Base-by-base conservation (phyloP, 2,113 vertebrate species). In the Amblyopsis rosae region DNA sequence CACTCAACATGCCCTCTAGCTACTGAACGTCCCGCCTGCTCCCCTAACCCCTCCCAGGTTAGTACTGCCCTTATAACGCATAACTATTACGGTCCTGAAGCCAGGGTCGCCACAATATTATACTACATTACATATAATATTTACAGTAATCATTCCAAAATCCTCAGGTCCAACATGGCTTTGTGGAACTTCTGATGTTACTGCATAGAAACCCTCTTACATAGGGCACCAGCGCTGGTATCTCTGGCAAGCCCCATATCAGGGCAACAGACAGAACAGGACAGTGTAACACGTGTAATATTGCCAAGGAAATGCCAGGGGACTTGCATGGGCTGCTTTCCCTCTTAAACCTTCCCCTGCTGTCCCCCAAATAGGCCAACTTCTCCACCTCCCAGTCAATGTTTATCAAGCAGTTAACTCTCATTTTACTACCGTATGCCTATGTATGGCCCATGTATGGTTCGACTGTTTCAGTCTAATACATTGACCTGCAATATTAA, bases 291-390 rank as follows among this genome's bases (percentile, higher is more conserved):
- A 77, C 79, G 79, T 84, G 73, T 83, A 82, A 67, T 77, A 9
- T 72, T 77, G 61, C 65, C 47, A 65, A 79, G 53, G 70, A 80
- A 61, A 80, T 16, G 62, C 65, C 26, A 33, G 9, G 11, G 13
- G 65, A 88, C 88, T 90, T 92, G 86, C 92, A 90, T 91, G 78
- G 58, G 47, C 53, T 69, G 83, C 67, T 93, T 91, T 93, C 75
- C 88, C 86, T 91, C 88, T 91, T 89, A 92, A 92, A 91, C 76
- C 19, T 62, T 75, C 69, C 70, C 74, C 69, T 64, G 70, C 9
- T 2, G 64, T 26, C 41, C 47, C 61, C 8, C 0, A 11, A 35
- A 33, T 51, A 12, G 50, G 49, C 71, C 58, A 9, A 55, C 45
- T 19, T 9, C 48, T 54, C 70, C 62, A 53, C 63, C 79, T 72